Evolutionary conservation across 2,888 invertebrate genomes (phyloP).

Genomic region (Eupeodes latifasciatus): DNA sequence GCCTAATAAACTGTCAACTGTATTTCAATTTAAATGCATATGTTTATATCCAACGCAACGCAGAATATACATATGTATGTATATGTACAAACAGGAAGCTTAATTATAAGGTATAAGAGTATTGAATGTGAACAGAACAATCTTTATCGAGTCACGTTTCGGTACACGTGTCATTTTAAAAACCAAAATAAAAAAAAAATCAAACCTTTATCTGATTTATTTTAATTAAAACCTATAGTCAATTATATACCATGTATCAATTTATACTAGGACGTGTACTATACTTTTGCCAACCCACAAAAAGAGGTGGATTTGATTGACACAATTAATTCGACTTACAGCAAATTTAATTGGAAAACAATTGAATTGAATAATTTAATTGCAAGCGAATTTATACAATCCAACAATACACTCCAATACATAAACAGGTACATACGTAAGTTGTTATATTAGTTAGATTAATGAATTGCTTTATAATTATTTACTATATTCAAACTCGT

Average conservation of each 20-base stretch:
- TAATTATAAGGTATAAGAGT: no score
- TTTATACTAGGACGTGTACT: not conserved
- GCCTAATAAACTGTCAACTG: conserved; percentile 23
- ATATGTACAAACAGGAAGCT: no score
- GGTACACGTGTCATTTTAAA: not conserved
- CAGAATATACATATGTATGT: not conserved
- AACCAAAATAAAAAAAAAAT: not conserved
- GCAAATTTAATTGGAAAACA: conserved; percentile 59
- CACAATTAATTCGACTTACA: conserved; percentile 51
- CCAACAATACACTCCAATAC: not conserved
- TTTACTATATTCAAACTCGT: not conserved
- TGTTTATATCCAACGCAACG: no score
- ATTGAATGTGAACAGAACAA: not conserved
- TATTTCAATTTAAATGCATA: conserved; percentile 23
- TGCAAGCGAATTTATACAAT: conserved; percentile 32
- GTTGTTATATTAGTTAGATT: not conserved
- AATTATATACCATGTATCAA: not conserved
- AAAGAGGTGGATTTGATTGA: conserved; percentile 59
- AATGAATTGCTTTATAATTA: conserved; percentile 4
- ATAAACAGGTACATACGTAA: not conserved
- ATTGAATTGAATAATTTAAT: conserved; percentile 57
- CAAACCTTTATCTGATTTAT: conserved; percentile 2
- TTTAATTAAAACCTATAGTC: conserved; percentile 8
- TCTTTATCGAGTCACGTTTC: conserved; percentile 13
- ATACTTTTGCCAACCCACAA: not conserved